These are phyloP conservation scores for Boleophthalmus pectinirostris DNA, from an alignment of 2,113 vertebrate species.

Conservation along the genomic window DNA sequence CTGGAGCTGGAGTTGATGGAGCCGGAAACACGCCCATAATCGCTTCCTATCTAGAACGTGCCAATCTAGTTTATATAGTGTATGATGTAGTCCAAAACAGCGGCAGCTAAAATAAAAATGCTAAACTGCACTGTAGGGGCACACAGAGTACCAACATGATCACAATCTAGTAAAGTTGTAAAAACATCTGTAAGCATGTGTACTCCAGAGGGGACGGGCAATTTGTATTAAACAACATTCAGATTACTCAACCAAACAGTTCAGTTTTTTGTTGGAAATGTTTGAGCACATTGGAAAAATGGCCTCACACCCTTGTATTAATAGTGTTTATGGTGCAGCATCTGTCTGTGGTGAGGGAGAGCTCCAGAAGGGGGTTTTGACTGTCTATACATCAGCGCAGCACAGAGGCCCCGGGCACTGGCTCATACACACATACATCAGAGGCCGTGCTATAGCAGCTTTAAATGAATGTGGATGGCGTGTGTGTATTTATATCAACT, in stretches of 20 bases:
- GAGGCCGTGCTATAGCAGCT: neutral
- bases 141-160: no score
- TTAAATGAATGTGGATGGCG: neutral
- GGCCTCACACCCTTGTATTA: neutral
- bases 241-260: neutral
- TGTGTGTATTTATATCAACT: neutral
- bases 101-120: no score
- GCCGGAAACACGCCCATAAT: no score
- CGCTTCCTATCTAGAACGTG: no score
- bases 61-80: no score
- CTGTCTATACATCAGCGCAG: neutral
- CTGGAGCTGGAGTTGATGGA: no score
- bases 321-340: neutral
- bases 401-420: neutral
- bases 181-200: no score
- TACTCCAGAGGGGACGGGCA: no score
- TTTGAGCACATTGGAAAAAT: neutral
- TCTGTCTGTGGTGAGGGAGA: constrained; percentile 5
- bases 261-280: neutral
- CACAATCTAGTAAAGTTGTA: no score
- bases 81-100: no score
- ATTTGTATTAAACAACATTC: no score
- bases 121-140: no score
- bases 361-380: constrained; percentile 5
- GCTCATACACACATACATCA: constrained; percentile 1